phyloP scores from a whole-genome alignment of 1,140 invertebrate species.

The Heliconius eleuchia region DNA sequence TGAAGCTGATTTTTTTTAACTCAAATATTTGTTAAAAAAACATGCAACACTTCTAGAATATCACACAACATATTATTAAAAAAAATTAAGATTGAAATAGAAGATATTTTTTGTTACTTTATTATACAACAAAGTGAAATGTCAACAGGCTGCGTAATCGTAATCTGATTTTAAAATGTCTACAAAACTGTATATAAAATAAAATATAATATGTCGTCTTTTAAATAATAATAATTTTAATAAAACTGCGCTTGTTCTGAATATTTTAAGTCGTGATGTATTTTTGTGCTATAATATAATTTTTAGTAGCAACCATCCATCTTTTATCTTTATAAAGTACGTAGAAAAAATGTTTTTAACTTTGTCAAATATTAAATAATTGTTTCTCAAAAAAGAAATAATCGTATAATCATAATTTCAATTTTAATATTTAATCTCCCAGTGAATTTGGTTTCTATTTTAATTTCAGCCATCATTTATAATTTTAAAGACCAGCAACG shows the following conservation, averaged over 20 bases:
- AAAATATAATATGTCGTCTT: background rate
- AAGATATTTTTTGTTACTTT: background rate
- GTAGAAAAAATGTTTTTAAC: too few species aligned
- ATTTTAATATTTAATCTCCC: too few species aligned
- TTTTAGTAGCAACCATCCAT: too few species aligned
- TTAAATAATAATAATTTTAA: background rate
- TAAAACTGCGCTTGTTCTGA: background rate
- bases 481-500: too few species aligned
- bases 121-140: constrained; percentile 6
- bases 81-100: background rate
- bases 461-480: too few species aligned
- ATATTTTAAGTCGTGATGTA: background rate
- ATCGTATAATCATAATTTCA: too few species aligned
- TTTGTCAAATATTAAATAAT: too few species aligned
- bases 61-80: background rate
- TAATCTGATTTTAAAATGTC: background rate
- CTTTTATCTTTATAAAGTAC: background rate
- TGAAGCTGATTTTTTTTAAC: background rate
- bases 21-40: background rate
- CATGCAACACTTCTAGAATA: background rate
- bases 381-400: too few species aligned
- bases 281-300: background rate
- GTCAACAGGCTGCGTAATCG: background rate
- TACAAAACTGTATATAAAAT: background rate
- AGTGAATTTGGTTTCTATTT: too few species aligned